Evolutionary conservation across 1,140 invertebrate genomes (phyloP), one percentile per base, ranked within the genome.

Genomic region (Camponotus vicinus): DNA sequence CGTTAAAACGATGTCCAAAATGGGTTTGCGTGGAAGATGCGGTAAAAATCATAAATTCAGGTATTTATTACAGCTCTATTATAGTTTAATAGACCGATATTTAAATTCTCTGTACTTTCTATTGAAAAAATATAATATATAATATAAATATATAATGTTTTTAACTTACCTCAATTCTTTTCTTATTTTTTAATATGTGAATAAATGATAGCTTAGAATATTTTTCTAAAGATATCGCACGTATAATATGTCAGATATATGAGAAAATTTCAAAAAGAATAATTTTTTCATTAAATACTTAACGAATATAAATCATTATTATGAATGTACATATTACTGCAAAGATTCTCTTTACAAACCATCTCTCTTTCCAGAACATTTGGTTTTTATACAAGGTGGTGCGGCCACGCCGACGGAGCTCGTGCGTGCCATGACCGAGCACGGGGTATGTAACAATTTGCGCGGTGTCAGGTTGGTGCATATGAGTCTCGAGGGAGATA

Each of bases 401-500:
- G 98, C 98, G 1, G 98, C 98, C 0, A 99, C 98, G 0, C 98
- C 98, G 0, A 95, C 97, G 13, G 96, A 96, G 37, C 94, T 99
- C 1, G 95, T 98, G 3, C 95, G 97, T 61, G 98, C 97, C 0
- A 97, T 99, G 97, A 97, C 97, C 0, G 95, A 97, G 32, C 96
- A 98, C 91, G 98, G 98, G 5, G 97, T 97, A 89, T 95, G 95
- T 9, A 96, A 96, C 11, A 96, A 96, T 42, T 92, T 99, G 27
- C 96, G 97, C 84, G 95, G 97, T 92, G 96, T 99, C 21, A 97
- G 96, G 49, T 96, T 99, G 0, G 97, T 98, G 87, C 98, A 99
- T 91, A 98, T 99, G 96, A 98, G 98, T 92, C 98, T 98, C 0
- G 98, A 99, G 95, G 98, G 98, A 40, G 96, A 97, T 0, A 98